Conservation (phyloP, 2,888 invertebrate species). For the Oeneis ivallda region DNA sequence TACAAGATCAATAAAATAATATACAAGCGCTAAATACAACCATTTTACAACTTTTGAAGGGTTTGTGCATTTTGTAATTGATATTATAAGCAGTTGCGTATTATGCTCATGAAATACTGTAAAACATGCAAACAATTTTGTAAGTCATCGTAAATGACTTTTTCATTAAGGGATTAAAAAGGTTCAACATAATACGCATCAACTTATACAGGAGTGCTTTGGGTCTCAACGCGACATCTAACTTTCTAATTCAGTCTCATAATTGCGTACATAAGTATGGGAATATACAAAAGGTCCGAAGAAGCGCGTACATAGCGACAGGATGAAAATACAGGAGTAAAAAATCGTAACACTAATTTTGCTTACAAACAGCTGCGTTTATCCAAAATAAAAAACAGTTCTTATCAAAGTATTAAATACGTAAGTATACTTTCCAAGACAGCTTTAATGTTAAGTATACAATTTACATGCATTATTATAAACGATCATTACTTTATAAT, state of each 20-base stretch:
- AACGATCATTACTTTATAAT: not conserved
- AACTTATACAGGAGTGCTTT: constrained; percentile 14
- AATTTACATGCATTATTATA: not conserved
- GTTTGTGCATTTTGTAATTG: constrained; percentile 11
- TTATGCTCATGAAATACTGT: constrained; percentile 2
- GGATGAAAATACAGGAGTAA: constrained; percentile 41
- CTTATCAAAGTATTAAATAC: constrained; percentile 14
- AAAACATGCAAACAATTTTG: not conserved
- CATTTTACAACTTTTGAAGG: constrained; percentile 5
- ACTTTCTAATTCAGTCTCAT: constrained; percentile 77
- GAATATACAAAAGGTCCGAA: constrained; percentile 47
- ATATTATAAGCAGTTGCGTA: constrained; percentile 1
- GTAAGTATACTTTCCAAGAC: constrained; percentile 10
- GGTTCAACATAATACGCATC: constrained; percentile 13
- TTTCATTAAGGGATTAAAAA: constrained; percentile 3
- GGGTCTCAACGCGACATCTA: constrained; percentile 58
- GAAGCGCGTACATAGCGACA: constrained; percentile 37
- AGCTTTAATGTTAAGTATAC: not conserved
- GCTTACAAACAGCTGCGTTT: constrained; percentile 18
- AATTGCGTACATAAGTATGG: constrained; percentile 69
- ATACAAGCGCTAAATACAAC: constrained; percentile 21
- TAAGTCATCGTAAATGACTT: not conserved
- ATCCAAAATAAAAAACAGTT: constrained; percentile 1
- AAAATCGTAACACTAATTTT: constrained; percentile 31
- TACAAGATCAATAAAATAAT: not conserved